A percentile compares a stretch with the other conserved stretches of the same genome.
phyloP scores from a whole-genome alignment of 2,113 vertebrate species.

The Tupaia tana region DNA sequence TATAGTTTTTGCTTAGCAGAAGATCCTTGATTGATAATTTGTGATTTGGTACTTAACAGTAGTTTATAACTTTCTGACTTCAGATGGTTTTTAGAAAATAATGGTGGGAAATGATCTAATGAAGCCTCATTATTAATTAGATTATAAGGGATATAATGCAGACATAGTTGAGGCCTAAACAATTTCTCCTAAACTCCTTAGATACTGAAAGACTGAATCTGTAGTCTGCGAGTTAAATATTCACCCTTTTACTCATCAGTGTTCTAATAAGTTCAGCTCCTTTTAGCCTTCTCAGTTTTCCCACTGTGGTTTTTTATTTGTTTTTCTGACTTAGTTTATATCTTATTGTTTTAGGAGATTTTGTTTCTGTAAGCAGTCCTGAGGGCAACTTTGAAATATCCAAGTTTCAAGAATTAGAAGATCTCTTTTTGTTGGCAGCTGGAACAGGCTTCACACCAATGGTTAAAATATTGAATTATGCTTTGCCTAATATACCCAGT shows the following conservation, averaged over 20 bases:
- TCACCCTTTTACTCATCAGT: neutral
- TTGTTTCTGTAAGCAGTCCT: conserved; percentile 90
- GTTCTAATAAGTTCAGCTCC: conserved; percentile 27
- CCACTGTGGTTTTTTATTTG: neutral
- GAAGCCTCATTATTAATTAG: conserved; percentile 17
- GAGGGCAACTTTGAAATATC: conserved; percentile 91
- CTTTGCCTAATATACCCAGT: conserved; percentile 84
- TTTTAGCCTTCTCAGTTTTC: conserved; percentile 14
- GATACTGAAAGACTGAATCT: neutral
- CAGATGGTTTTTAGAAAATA: conserved; percentile 32
- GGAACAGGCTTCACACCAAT: conserved; percentile 98
- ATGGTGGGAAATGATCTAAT: conserved; percentile 10
- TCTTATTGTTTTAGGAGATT: conserved; percentile 88
- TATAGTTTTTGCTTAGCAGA: neutral
- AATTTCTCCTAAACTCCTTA: neutral
- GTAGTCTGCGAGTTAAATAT: neutral
- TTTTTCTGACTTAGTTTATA: conserved; percentile 70
- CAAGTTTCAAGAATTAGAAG: conserved; percentile 88
- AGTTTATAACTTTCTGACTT: conserved; percentile 10
- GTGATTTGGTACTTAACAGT: neutral
- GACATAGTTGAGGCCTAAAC: neutral
- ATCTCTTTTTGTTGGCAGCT: conserved; percentile 94
- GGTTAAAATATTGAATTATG: conserved; percentile 90
- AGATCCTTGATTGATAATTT: neutral
- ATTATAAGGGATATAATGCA: neutral